Base-by-base conservation (phyloP, 2,888 invertebrate genomes). In the Aleiodes leptofemur region DNA sequence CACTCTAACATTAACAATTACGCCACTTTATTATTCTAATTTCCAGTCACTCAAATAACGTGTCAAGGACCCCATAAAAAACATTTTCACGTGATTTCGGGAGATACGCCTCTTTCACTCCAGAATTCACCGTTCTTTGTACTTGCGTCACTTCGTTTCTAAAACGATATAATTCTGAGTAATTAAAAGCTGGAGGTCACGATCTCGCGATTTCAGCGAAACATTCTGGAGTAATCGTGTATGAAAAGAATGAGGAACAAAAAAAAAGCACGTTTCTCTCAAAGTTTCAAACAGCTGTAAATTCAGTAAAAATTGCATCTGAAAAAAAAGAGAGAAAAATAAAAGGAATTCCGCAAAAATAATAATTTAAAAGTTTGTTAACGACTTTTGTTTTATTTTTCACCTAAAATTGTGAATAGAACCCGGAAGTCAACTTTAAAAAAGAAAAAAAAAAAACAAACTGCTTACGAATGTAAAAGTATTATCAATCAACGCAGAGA, bases 161-260 rank as follows among this genome's bases (percentile, higher is more conserved):
- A 23, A 23, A 2, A 23, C 23, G 23, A 23, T 23, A 23, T 23
- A 23, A 34, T 34, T 34, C 8, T 59, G 59, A 3, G 34, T 59
- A 59, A 4, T 13, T n/a, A 59, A 59, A 31, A 59, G 5, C 59
- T 34, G n/a, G 34, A 59, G 59, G 59, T 59, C 59, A 59, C 59
- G 59, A 59, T 59, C 59, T 31, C 13, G 34, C 13, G 59, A 59
- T 59, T 59, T 59, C 34, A 34, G 34, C 34, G 59, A 31, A 59
- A 34, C 59, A 59, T 59, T 59, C 34, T 34, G 34, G 59, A 8
- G 59, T 59, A 59, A 59, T 59, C 59, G 59, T 31, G 59, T n/a
- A 11, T 31, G 38, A 34, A 6, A 14, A 13, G 34, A 34, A 11
- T 34, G 14, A 23, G 16, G 23, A 16, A 34, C 31, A 59, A 55